Conservation (phyloP, 2,797 vertebrate species). For the Myotis daubentonii region DNA sequence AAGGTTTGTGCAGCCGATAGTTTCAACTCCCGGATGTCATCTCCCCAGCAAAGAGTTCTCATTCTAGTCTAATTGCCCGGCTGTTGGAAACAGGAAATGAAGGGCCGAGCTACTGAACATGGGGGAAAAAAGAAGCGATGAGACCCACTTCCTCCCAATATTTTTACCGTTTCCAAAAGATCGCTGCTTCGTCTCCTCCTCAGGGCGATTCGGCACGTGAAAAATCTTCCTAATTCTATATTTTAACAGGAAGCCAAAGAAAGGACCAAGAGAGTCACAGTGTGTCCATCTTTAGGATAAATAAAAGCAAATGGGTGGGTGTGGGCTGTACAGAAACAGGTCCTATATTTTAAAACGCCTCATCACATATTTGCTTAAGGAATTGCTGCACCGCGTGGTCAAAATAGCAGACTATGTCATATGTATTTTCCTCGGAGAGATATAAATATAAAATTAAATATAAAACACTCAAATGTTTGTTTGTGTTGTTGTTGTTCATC, state of each 20-base stretch:
- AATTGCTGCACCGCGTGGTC: conserved; percentile 70
- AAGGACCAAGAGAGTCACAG: not conserved
- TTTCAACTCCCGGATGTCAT: conserved; percentile 58
- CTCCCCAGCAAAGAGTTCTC: conserved; percentile 41
- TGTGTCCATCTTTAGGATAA: conserved; percentile 48
- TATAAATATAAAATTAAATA: conserved; percentile 73
- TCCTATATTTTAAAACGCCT: conserved; percentile 57
- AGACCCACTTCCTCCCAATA: conserved; percentile 30
- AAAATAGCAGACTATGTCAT: conserved; percentile 64
- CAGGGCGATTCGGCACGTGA: not conserved
- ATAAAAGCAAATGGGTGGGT: conserved; percentile 47
- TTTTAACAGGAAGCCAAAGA: conserved; percentile 49
- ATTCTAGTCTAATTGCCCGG: conserved; percentile 63
- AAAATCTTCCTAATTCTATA: conserved; percentile 54
- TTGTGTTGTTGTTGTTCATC: too few relatives aligned
- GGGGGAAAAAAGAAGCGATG: not conserved
- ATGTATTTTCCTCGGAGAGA: conserved; percentile 65
- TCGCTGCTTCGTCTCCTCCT: not conserved
- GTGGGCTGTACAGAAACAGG: not conserved
- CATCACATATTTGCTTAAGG: conserved; percentile 81
- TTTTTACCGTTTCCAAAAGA: conserved; percentile 39
- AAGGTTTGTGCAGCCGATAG: not conserved
- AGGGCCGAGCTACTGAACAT: conserved; percentile 63
- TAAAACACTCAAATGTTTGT: not conserved
- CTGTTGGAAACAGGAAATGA: conserved; percentile 62